A percentile compares a stretch with the other conserved stretches of the same genome.
phyloP scores from a whole-genome alignment of 2,113 vertebrate species.

The Stictonetta naevosa region DNA sequence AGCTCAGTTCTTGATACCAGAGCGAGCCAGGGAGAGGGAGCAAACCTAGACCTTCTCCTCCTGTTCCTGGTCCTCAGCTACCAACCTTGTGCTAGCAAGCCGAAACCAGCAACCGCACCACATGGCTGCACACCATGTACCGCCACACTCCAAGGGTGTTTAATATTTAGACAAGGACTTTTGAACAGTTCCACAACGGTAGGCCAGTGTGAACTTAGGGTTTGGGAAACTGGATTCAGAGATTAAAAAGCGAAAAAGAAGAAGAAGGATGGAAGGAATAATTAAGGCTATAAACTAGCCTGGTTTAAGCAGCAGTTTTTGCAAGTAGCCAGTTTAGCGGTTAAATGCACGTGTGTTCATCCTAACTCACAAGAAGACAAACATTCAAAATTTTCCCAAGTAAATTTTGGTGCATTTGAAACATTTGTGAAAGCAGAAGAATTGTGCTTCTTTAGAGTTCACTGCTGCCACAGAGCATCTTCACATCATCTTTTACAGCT shows the following conservation, averaged over 20 bases:
- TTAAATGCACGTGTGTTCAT: neutral
- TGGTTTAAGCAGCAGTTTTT: neutral
- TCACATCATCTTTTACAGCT: neutral
- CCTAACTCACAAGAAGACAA: neutral
- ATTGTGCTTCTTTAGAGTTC: neutral
- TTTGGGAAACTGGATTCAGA: neutral
- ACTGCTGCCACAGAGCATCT: neutral
- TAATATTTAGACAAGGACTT: constrained; percentile 58
- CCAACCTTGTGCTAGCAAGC: neutral
- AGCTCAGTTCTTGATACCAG: neutral
- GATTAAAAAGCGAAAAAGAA: neutral
- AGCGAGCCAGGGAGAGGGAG: neutral
- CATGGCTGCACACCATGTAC: neutral
- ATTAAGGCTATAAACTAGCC: neutral
- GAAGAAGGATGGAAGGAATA: neutral
- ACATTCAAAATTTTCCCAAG: neutral
- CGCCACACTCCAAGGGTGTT: constrained; percentile 10
- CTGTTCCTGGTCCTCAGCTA: neutral
- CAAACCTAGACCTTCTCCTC: neutral
- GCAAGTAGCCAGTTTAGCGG: neutral
- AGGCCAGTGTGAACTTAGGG: neutral
- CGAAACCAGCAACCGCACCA: neutral
- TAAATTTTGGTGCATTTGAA: neutral
- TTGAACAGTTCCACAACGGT: neutral
- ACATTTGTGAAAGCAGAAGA: neutral